Base-by-base conservation (phyloP, 2,888 invertebrate species). In the Drosophila acutilabella region DNA sequence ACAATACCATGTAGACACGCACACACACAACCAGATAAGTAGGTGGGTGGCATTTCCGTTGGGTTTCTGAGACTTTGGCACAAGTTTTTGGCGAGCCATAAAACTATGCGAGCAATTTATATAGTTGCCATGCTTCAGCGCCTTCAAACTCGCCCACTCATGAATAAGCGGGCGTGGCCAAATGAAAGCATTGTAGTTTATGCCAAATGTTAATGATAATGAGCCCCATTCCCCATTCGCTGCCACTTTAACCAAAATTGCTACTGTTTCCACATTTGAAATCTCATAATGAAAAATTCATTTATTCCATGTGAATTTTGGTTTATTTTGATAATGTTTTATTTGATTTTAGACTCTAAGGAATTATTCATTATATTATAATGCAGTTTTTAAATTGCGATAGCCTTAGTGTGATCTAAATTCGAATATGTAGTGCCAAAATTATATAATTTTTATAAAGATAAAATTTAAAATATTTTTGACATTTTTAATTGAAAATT, bases 61-160 rank as follows among this genome's bases (percentile, higher is more conserved):
- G 33, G 38, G 20, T 33, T 44, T 20, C 33, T 30, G 41, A 14
- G 60, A 64, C 67, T 64, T 64, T 40, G 26, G 57, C 60, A 47
- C 73, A 81, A 88, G 70, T 83, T 79, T 71, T 73, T 68, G 68
- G 71, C 57, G 61, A 74, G 71, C 81, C 81, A 71, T 82, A 83
- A 82, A 83, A 83, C 83, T 88, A 86, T 88, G 87, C 78, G 81
- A n/a, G 74, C 84, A 83, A 83, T 83, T 83, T 83, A 83, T 88
- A 80, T 69, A 78, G 47, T 86, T 78, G 66, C 71, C 64, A 66
- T 77, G 78, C 80, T 64, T 68, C 66, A 64, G 71, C 78, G 68
- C 70, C 69, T 67, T 47, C 64, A 54, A 54, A 57, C 74, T 36
- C 50, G 23, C 44, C 60, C 48, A 53, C 58, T 64, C 81, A 71